Conservation (phyloP, 2,888 invertebrate genomes). For the Netelia melanura region DNA sequence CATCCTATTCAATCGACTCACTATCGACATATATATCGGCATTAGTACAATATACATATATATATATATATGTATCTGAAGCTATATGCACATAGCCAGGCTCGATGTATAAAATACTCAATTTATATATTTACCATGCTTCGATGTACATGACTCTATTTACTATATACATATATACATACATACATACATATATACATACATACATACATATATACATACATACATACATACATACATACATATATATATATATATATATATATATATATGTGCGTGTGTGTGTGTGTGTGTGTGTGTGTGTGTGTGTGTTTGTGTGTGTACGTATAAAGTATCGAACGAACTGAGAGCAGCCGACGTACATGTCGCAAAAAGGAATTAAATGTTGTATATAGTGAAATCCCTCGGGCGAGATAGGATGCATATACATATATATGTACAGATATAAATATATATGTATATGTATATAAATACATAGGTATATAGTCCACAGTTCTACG, state of each 20-base stretch:
- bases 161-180: not conserved
- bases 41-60: not conserved
- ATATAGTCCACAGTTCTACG: slow-evolving; percentile 9
- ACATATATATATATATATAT: too few relatives aligned
- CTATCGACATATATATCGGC: slow-evolving; percentile 56
- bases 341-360: slow-evolving; percentile 20
- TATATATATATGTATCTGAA: not conserved
- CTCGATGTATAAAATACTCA: slow-evolving; percentile 42
- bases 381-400: slow-evolving; percentile 41
- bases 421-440: not conserved
- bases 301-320: too few relatives aligned
- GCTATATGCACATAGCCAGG: slow-evolving; percentile 39
- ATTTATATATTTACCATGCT: slow-evolving; percentile 41
- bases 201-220: too few relatives aligned
- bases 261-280: too few relatives aligned
- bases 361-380: slow-evolving; percentile 61
- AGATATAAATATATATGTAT: not conserved
- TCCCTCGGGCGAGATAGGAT: slow-evolving; percentile 7
- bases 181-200: too few relatives aligned
- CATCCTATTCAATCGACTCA: slow-evolving; percentile 74
- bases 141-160: not conserved
- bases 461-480: slow-evolving; percentile 24
- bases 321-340: slow-evolving; percentile 11
- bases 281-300: too few relatives aligned
- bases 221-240: too few relatives aligned